Evolutionary conservation across 2,797 vertebrate species (phyloP).

Genomic region (Podarcis siculus): DNA sequence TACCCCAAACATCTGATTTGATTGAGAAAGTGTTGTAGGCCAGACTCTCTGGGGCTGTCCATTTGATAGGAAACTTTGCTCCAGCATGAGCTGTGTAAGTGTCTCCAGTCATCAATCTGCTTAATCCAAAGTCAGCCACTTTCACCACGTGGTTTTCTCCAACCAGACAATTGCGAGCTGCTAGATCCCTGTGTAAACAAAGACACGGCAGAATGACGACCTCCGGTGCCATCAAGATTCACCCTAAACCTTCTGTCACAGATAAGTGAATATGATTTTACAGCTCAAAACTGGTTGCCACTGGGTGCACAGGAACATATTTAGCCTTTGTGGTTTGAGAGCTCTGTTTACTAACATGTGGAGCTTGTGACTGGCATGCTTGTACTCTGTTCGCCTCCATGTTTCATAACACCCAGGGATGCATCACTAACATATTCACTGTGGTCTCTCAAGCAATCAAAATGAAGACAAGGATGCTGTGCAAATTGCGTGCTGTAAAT

Average conservation of each 20-base stretch:
- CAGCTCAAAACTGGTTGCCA: neutral
- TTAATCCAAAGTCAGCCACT: conserved; percentile 97
- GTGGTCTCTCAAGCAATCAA: neutral
- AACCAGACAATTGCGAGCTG: conserved; percentile 96
- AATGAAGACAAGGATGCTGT: neutral
- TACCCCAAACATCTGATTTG: conserved; percentile 98
- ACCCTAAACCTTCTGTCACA: neutral
- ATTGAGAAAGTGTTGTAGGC: conserved; percentile 99
- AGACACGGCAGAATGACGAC: neutral
- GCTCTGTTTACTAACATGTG: neutral
- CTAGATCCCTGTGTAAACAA: conserved; percentile 88
- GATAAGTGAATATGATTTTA: neutral
- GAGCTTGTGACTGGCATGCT: neutral
- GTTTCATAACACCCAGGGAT: neutral
- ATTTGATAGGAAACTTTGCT: conserved; percentile 99
- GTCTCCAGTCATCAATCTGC: conserved; percentile 97
- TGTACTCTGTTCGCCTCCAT: too few species aligned
- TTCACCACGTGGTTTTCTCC: conserved; percentile 98
- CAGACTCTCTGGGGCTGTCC: conserved; percentile 97
- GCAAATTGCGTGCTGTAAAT: neutral
- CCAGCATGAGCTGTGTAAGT: conserved; percentile 98
- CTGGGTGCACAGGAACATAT: neutral
- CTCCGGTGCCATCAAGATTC: neutral
- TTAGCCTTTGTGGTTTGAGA: neutral
- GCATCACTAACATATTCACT: neutral